Percentiles rank a stretch among this genome's conserved stretches.
Conservation (phyloP, 2,113 vertebrate species). For the Menura novaehollandiae region DNA sequence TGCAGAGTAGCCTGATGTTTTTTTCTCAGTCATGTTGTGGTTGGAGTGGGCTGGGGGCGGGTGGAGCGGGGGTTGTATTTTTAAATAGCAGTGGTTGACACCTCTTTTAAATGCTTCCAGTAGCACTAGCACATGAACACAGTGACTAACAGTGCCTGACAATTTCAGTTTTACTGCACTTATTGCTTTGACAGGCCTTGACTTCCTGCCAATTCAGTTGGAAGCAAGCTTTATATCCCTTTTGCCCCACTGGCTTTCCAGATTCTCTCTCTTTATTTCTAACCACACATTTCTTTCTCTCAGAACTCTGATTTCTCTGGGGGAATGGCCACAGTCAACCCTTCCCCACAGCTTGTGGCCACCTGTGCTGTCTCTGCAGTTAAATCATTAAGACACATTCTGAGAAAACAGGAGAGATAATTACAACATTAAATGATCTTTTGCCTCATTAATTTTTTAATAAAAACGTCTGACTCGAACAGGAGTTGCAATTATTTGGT, state of each 20-base stretch:
- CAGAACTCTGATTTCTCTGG: not conserved
- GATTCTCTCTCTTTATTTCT: not conserved
- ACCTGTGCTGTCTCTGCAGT: not conserved
- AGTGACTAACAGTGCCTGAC: conserved; percentile 44
- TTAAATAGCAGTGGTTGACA: not conserved
- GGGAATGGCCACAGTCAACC: not conserved
- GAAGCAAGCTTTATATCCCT: conserved; percentile 18
- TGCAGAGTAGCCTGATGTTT: not conserved
- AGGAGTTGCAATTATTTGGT: not conserved
- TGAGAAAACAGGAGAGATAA: not conserved
- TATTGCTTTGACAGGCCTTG: conserved; percentile 52
- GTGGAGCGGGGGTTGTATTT: not conserved
- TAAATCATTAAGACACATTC: not conserved
- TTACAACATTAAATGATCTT: not conserved
- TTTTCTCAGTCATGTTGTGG: not conserved
- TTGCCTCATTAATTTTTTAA: not conserved
- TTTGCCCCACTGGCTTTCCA: conserved; percentile 7
- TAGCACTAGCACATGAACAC: not conserved
- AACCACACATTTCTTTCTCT: not conserved
- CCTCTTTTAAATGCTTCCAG: conserved; percentile 34
- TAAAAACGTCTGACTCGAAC: not conserved
- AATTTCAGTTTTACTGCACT: conserved; percentile 32
- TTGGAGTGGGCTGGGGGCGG: not conserved
- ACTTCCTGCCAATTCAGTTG: conserved; percentile 44
- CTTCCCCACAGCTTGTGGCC: not conserved